Base-by-base conservation (phyloP, 1,140 invertebrate species). In the Episyrphus balteatus region DNA sequence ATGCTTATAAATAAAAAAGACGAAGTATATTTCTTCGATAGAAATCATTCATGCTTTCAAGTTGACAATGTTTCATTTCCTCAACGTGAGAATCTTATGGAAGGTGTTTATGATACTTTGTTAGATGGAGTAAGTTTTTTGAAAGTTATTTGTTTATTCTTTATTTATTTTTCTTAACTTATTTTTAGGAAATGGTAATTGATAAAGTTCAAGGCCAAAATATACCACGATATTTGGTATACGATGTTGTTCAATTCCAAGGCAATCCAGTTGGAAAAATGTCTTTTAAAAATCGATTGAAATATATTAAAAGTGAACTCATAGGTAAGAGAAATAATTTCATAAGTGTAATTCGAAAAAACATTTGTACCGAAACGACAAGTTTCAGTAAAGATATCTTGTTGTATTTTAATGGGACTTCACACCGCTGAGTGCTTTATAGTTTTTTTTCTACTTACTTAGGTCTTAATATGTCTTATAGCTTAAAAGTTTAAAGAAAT, bases 1-100 rank as follows among this genome's bases (percentile, higher is more conserved):
- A 94, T 99, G 88, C 70, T 97, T 8, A 94, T 99, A 45, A 80
- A 91, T 60, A 83, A 79, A 13, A 75, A 82, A 56, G 77, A 86
- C 55, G 78, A 92, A 62, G 78, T 98, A 7, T 99, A 85, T 63
- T 93, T 98, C 68, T 75, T 98, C 54, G 97, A 99, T 73, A 76
- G 97, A 64, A 92, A 99, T 69, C 88, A 97, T 68, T 84, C 83
- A 55, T 82, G 94, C n/a, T 99, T 96, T 71, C 77, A 86, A 73
- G 86, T 94, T 1, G 70, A 78, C 14, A 82, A 81, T 42, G 64
- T 98, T 2, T 73, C 71, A 42, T 99, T 99, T 74, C 77, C 84
- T 1, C 73, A 83, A 55, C 73, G 80, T 47, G 86, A 84, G 66
- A 80, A 92, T 65, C 67, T 80, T 1, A 73, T 73, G 9, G 72